Evolutionary conservation across 2,888 invertebrate genomes (phyloP), one percentile per base, ranked within the genome.

Genomic region (Lasioglossum zephyrum): DNA sequence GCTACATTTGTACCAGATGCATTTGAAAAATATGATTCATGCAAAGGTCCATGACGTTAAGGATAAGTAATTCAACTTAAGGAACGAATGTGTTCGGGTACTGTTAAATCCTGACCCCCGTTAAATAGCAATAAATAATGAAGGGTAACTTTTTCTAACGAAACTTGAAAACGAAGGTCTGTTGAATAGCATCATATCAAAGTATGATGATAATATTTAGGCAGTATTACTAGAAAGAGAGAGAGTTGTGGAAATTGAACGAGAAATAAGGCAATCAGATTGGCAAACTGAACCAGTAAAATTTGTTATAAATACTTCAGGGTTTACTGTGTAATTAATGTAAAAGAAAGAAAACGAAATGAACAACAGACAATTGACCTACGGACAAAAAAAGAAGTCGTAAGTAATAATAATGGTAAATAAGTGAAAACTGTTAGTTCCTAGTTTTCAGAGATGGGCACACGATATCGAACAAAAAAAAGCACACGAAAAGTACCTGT

Each of bases 401-500:
- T 11, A 89, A 87, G 78, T 75, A 69, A 69, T 84, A 83, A 69
- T 84, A 84, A 87, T 80, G 79, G 66, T 86, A 86, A 88, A 90
- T 90, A 91, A 90, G 87, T 91, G 85, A 89, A 90, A 90, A 89
- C 88, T 88, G 87, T 91, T 91, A 92, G 92, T 92, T 94, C 91
- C 92, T 93, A 91, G 91, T 90, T 91, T 90, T 91, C 89, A 82
- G 81, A 91, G 89, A 92, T 92, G 90, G 92, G 93, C 91, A 92
- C 88, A 91, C 90, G 84, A 92, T 84, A 92, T 84, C 88, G 89
- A 91, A 90, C 88, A 89, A 36, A 36, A 36, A 36, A 91, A 91
- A 89, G 89, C 90, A 92, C 92, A 93, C 83, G 87, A 85, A 44
- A 88, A 84, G 92, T 93, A 94, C 93, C 92, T 93, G 93, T 91